phyloP scores from a whole-genome alignment of 2,113 vertebrate genomes.

The Pungitius pungitius region DNA sequence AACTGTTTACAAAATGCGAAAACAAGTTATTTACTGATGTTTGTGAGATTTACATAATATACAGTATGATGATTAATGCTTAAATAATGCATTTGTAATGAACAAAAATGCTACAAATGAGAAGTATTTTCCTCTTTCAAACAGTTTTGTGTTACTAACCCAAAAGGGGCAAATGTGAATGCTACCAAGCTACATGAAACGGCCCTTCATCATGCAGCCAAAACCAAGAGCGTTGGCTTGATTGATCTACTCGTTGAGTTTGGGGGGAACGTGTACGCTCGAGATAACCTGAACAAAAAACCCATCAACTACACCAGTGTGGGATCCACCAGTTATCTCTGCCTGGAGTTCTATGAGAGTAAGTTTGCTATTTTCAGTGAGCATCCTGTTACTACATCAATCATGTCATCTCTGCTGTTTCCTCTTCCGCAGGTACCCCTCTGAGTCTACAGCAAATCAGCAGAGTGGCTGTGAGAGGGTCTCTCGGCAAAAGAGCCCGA shows the following conservation, averaged over 20 bases:
- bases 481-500: conserved; percentile 76
- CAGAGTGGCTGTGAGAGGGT: conserved; percentile 83
- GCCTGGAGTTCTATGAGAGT: conserved; percentile 91
- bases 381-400: not conserved
- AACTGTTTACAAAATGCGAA: not conserved
- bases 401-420: conserved; percentile 1
- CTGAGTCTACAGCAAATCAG: conserved; percentile 88
- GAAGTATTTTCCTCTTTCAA: not conserved
- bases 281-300: conserved; percentile 89
- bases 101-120: not conserved
- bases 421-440: conserved; percentile 74
- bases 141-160: not conserved
- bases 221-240: conserved; percentile 83
- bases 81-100: not conserved
- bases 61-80: not conserved
- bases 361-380: conserved; percentile 53
- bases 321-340: conserved; percentile 82
- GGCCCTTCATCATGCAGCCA: conserved; percentile 91
- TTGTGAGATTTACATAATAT: not conserved
- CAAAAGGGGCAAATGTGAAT: conserved; percentile 92
- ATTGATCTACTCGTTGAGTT: conserved; percentile 92
- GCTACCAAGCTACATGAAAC: conserved; percentile 94
- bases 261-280: conserved; percentile 87
- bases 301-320: conserved; percentile 85
- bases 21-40: not conserved